A percentile compares a stretch with the other conserved stretches of the same genome.
Conservation (phyloP, 2,888 invertebrate genomes). For the Odontothrips loti region DNA sequence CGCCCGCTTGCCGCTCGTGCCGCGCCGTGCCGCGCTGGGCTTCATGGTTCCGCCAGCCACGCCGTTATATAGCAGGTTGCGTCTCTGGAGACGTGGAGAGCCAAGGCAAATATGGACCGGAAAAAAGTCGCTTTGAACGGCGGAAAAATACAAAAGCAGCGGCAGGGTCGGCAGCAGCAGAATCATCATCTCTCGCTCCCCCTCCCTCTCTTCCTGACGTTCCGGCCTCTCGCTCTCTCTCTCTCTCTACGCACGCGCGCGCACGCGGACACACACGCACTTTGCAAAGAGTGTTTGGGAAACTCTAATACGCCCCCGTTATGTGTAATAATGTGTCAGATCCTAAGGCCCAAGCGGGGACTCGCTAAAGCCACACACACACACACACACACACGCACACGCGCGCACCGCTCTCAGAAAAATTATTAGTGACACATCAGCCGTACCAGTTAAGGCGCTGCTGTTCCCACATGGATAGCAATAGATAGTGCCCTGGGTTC, state of each 20-base stretch:
- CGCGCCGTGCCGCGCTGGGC: background rate
- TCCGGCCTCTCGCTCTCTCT: background rate
- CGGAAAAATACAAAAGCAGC: conserved; percentile 16
- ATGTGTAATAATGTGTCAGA: background rate
- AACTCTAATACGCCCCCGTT: background rate
- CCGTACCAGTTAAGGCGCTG: too few species aligned
- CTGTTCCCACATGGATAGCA: too few species aligned
- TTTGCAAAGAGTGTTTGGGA: background rate
- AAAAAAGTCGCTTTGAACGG: conserved; percentile 26
- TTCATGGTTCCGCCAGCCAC: background rate
- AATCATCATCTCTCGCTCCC: too few species aligned
- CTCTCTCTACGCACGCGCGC: background rate
- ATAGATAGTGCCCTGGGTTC: too few species aligned
- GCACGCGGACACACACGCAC: background rate
- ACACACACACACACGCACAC: too few species aligned
- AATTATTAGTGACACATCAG: too few species aligned
- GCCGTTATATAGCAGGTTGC: background rate
- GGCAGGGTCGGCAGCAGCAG: background rate
- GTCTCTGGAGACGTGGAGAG: background rate
- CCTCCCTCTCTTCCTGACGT: background rate
- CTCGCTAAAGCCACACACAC: too few species aligned
- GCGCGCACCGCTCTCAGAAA: too few species aligned
- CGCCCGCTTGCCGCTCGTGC: background rate
- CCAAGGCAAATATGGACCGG: conserved; percentile 8
- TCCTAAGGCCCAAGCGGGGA: background rate